These are phyloP conservation scores for Tetramorium bicarinatum DNA, from an alignment of 2,888 invertebrate species.

Conservation along the genomic window DNA sequence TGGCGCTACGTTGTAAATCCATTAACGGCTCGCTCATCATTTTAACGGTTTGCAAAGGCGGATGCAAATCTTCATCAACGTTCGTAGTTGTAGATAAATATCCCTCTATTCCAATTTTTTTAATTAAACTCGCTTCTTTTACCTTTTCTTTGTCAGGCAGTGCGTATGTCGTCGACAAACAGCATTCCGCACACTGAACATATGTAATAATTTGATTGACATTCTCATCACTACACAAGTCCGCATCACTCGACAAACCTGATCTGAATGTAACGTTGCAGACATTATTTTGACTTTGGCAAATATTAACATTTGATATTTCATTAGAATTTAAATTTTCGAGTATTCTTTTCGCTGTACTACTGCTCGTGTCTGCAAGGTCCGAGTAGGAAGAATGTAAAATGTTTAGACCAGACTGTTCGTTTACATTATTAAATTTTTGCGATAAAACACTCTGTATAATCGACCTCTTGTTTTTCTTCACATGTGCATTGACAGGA, in stretches of 20 bases:
- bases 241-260: neutral
- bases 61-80: neutral
- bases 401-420: neutral
- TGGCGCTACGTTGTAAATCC: neutral
- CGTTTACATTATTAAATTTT: neutral
- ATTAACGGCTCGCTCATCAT: neutral
- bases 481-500: neutral
- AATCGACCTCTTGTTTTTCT: neutral
- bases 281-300: neutral
- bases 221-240: neutral
- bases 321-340: neutral
- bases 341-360: neutral
- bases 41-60: neutral
- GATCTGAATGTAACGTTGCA: neutral
- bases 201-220: too few species aligned
- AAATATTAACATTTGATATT: neutral
- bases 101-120: neutral
- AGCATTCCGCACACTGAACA: neutral
- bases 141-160: neutral
- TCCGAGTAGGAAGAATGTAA: neutral
- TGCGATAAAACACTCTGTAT: neutral
- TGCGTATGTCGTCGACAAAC: too few species aligned
- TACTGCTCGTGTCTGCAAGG: neutral
- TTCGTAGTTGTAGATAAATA: neutral
- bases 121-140: neutral